A percentile compares a stretch with the other conserved stretches of the same genome.
These are phyloP conservation scores for Saxicola maurus DNA, from an alignment of 2,797 vertebrate genomes.

Conservation along the genomic window DNA sequence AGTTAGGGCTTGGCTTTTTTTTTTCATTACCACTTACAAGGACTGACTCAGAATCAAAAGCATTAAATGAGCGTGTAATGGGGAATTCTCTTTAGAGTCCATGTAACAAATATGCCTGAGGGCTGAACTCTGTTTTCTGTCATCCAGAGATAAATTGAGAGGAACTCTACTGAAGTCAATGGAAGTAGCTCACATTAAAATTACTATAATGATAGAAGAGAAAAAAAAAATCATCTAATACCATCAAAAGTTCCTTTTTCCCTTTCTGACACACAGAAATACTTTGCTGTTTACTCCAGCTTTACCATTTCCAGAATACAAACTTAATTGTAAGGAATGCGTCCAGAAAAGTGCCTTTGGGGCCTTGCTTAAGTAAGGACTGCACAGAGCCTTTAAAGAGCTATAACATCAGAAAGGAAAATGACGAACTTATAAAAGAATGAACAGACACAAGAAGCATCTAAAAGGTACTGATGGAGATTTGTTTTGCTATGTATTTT, in stretches of 20 bases:
- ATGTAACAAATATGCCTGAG: not conserved
- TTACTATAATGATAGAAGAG: not conserved
- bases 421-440: not conserved
- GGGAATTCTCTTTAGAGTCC: not conserved
- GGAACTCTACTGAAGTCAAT: not conserved
- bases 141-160: not conserved
- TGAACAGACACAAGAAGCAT: not conserved
- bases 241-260: not conserved
- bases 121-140: not conserved
- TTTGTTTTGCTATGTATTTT: not conserved
- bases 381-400: not conserved
- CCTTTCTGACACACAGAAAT: not conserved
- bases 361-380: not conserved
- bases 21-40: not conserved
- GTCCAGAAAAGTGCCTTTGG: not conserved
- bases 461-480: not conserved
- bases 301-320: not conserved
- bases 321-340: not conserved
- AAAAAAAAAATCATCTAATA: not conserved
- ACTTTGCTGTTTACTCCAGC: not conserved
- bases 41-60: not conserved
- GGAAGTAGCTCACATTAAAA: not conserved
- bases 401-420: not conserved
- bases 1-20: not conserved
- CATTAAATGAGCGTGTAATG: not conserved